phyloP scores from a whole-genome alignment of 1,140 invertebrate genomes.

The Lanistes nyassanus region DNA sequence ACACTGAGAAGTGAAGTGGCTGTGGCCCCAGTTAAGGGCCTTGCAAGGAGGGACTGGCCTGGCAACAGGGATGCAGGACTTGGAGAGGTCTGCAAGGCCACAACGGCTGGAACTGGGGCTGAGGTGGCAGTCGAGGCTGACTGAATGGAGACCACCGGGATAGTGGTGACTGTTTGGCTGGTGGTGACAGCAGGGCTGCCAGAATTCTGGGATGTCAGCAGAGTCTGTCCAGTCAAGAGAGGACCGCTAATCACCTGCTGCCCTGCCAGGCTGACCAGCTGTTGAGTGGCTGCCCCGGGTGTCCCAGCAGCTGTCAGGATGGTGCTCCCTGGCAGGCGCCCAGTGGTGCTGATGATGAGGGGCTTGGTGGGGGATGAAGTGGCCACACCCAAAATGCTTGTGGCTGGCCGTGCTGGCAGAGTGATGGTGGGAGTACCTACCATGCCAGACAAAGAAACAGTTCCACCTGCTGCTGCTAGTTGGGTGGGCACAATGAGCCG shows the following conservation, averaged over 20 bases:
- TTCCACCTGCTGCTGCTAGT: not conserved
- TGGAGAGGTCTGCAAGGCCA: constrained; percentile 16
- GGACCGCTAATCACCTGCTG: constrained; percentile 10
- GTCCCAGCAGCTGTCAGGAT: constrained; percentile 26
- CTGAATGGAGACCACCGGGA: constrained; percentile 12
- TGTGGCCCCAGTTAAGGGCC: constrained; percentile 16
- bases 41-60: constrained; percentile 16
- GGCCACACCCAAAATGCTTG: constrained; percentile 17
- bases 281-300: constrained; percentile 8
- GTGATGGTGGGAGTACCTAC: constrained; percentile 14
- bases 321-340: constrained; percentile 4
- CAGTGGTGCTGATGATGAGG: constrained; percentile 23
- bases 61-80: constrained; percentile 15
- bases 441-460: not conserved
- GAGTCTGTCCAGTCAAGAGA: constrained; percentile 6
- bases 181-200: constrained; percentile 15
- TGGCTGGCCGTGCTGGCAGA: constrained; percentile 26
- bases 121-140: not conserved
- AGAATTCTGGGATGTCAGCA: not conserved
- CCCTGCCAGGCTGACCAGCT: not conserved
- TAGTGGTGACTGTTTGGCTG: not conserved
- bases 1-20: constrained; percentile 27
- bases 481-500: constrained; percentile 36
- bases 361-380: constrained; percentile 14
- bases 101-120: constrained; percentile 3